A percentile compares a stretch with the other conserved stretches of the same genome.
Conservation (phyloP, 2,113 vertebrate species). For the Gallinago paraguaiae region DNA sequence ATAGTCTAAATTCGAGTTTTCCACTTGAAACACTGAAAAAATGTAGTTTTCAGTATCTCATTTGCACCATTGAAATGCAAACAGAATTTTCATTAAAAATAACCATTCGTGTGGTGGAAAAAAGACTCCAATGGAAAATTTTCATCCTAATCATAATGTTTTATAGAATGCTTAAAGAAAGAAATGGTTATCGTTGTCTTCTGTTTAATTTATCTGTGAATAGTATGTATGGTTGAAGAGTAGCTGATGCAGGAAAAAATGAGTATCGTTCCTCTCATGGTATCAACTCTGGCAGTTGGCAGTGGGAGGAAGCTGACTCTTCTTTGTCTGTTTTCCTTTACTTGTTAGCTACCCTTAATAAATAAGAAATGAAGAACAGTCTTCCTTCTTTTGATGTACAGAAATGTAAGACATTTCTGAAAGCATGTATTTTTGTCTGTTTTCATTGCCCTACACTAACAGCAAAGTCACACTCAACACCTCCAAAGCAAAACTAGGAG, state of each 20-base stretch:
- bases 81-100: background rate
- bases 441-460: background rate
- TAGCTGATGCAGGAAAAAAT: background rate
- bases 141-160: background rate
- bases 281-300: background rate
- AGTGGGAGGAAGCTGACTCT: background rate
- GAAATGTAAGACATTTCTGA: background rate
- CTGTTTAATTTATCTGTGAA: background rate
- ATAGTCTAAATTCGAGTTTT: background rate
- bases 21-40: background rate
- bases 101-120: background rate
- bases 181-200: background rate
- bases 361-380: constrained; percentile 22
- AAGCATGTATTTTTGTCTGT: background rate
- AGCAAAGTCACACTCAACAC: background rate
- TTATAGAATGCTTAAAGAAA: background rate
- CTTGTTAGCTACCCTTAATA: constrained; percentile 28
- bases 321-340: constrained; percentile 1
- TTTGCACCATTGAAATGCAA: background rate
- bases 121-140: background rate
- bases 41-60: background rate
- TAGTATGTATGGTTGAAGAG: background rate
- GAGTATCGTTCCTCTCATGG: background rate
- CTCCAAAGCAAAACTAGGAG: background rate
- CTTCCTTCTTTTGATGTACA: background rate